A percentile compares a stretch with the other conserved stretches of the same genome.
phyloP scores from a whole-genome alignment of 2,797 vertebrate species.

The Onychomys leucogaster region DNA sequence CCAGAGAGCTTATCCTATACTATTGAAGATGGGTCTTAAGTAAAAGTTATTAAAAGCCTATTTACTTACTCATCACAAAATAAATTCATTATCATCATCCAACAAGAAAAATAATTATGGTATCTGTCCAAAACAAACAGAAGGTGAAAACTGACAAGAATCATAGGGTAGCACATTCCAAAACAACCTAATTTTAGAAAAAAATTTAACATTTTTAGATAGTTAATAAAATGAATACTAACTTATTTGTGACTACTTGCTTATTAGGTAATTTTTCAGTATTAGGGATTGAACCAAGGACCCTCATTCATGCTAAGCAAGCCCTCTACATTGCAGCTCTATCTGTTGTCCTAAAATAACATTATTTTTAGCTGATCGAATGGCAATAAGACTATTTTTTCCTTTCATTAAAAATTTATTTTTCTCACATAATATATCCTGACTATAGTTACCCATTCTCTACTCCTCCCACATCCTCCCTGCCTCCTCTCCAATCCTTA shows the following conservation, averaged over 20 bases:
- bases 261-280: not conserved
- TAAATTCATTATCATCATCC: not conserved
- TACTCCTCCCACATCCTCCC: not conserved
- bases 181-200: not conserved
- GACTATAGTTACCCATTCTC: not conserved
- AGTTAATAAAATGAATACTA: not conserved
- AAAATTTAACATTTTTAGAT: not conserved
- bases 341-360: not conserved
- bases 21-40: not conserved
- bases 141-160: not conserved
- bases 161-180: not conserved
- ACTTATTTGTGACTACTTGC: too few species aligned
- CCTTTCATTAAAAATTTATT: not conserved
- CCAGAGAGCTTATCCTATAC: not conserved
- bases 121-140: not conserved
- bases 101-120: not conserved
- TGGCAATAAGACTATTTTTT: not conserved
- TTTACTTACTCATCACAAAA: not conserved
- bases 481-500: too few species aligned
- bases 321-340: not conserved
- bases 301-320: not conserved
- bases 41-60: slow-evolving; percentile 10
- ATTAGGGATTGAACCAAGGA: not conserved
- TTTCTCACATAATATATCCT: not conserved
- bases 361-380: not conserved